These are phyloP conservation scores for Callithrix jacchus DNA, from an alignment of 2,113 vertebrate species.

Conservation along the genomic window DNA sequence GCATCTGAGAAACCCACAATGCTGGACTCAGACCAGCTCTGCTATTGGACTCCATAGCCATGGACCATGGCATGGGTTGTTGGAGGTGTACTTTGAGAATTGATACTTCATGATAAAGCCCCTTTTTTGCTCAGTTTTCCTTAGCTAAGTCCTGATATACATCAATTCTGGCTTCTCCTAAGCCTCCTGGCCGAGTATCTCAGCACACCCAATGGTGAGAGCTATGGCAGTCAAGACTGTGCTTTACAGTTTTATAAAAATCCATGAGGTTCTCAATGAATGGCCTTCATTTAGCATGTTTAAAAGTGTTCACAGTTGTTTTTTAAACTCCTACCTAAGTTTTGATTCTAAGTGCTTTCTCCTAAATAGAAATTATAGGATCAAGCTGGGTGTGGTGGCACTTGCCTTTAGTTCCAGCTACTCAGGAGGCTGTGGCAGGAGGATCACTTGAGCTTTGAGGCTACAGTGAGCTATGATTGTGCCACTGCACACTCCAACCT, in stretches of 20 bases:
- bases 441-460: no score
- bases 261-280: not conserved
- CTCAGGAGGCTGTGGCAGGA: no score
- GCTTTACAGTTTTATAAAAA: not conserved
- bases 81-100: not conserved
- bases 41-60: not conserved
- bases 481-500: no score
- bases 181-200: fast-evolving
- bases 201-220: not conserved
- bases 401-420: no score
- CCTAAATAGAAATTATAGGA: not conserved
- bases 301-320: not conserved
- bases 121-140: not conserved
- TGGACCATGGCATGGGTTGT: not conserved
- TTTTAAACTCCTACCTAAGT: not conserved
- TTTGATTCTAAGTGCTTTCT: not conserved
- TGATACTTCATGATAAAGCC: not conserved
- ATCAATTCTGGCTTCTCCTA: not conserved
- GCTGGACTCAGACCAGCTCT: not conserved
- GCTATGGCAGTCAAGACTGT: not conserved
- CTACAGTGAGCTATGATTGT: no score
- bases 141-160: no score
- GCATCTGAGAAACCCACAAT: fast-evolving
- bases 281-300: not conserved
- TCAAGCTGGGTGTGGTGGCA: no score